Conservation (phyloP, 2,797 vertebrate genomes). For the Danio choprae region DNA sequence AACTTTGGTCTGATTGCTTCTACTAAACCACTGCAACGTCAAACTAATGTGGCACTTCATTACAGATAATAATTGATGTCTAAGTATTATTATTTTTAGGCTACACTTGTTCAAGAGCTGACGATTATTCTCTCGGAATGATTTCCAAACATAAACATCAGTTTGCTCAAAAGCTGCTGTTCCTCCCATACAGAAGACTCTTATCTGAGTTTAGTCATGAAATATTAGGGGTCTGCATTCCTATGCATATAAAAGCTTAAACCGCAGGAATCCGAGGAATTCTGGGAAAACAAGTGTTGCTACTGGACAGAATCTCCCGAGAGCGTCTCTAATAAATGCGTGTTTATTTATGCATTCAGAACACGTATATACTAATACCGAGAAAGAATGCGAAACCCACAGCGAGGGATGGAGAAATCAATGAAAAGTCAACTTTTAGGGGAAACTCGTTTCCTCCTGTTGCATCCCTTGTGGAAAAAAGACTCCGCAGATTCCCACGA, state of each 20-base stretch:
- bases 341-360: conserved; percentile 39
- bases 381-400: not conserved
- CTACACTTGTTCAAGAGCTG: not conserved
- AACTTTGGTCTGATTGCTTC: not conserved
- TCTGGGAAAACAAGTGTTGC: conserved; percentile 71
- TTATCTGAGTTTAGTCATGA: conserved; percentile 50
- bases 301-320: conserved; percentile 65
- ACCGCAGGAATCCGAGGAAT: conserved; percentile 77
- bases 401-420: not conserved
- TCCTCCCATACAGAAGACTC: conserved; percentile 8
- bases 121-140: not conserved
- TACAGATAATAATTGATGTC: not conserved
- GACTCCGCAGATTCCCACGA: conserved; percentile 22
- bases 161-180: conserved; percentile 16
- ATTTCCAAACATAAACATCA: not conserved
- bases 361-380: conserved; percentile 1
- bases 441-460: conserved; percentile 16
- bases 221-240: conserved; percentile 66
- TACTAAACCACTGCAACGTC: not conserved
- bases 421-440: conserved; percentile 22
- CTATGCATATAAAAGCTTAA: conserved; percentile 68
- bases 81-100: not conserved
- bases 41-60: not conserved
- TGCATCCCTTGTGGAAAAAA: conserved; percentile 19
- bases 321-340: conserved; percentile 58